Conservation (phyloP, 2,888 invertebrate species). For the Cheilosia grossa region DNA sequence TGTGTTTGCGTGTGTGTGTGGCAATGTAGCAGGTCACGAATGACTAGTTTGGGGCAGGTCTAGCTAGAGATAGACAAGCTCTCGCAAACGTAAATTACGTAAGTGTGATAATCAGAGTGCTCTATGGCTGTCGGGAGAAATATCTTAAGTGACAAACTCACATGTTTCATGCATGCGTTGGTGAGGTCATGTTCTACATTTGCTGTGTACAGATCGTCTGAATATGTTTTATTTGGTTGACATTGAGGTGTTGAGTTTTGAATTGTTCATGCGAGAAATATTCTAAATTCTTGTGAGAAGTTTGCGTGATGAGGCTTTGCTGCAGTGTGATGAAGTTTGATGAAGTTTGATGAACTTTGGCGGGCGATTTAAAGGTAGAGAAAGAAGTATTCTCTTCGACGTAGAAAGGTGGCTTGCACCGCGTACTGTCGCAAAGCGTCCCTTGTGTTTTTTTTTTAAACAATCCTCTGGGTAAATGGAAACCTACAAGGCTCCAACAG, state of each 20-base stretch:
- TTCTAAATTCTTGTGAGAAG: neutral
- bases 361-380: too few species aligned
- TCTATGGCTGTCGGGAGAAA: slow-evolving; percentile 11
- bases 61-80: slow-evolving; percentile 12
- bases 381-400: too few species aligned
- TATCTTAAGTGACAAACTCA: slow-evolving; percentile 31
- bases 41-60: slow-evolving; percentile 42
- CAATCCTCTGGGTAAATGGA: too few species aligned
- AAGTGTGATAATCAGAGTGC: slow-evolving; percentile 49
- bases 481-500: too few species aligned
- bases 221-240: neutral
- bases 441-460: too few species aligned
- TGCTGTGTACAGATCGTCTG: neutral
- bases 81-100: slow-evolving; percentile 33
- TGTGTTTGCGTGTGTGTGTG: neutral
- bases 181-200: slow-evolving; percentile 70
- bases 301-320: neutral
- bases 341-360: slow-evolving; percentile 19
- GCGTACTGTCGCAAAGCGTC: too few species aligned
- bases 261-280: neutral
- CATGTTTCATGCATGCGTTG: slow-evolving; percentile 49
- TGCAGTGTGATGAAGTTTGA: neutral
- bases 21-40: slow-evolving; percentile 49
- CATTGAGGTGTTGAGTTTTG: neutral
- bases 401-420: too few species aligned